Evolutionary conservation across 2,113 vertebrate species (phyloP), one percentile per base, ranked within the genome.

Genomic region (Sphyrna mokarran): DNA sequence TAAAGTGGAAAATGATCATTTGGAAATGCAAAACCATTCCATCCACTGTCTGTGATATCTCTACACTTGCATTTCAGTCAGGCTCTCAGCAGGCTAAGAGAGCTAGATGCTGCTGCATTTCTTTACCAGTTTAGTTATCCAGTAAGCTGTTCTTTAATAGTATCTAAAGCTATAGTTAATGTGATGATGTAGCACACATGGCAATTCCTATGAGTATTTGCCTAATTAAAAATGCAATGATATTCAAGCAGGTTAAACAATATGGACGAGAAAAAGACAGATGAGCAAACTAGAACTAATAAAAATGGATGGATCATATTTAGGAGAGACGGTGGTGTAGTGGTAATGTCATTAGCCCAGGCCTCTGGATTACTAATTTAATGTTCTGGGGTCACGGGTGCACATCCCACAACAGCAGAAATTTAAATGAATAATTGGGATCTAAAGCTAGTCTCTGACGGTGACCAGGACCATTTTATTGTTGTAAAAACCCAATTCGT

Each of bases 21-120:
- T 70, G 68, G 95, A 40, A 58, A 48, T 58, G 14, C 13, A 58
- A 48, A 89, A 48, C 13, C 37, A 43, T 29, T 86, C 37, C 26
- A 66, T 5, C 29, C 58, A 80, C 29, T 4, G 14, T 20, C 33
- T 80, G 78, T 58, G 54, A 83, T 58, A 78, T 40, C 7, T 87
- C 95, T 22, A 54, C 20, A 58, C n/a, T 86, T 26, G 66, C 66
- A 66, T 95, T 87, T 95, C 89, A 87, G 23, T 70, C n/a, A 54
- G 8, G 83, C 33, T 70, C 33, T 48, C 16, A 69, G n/a, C 37
- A 89, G 23, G 29, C 40, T 40, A 86, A 83, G 63, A 33, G 63
- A 85, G 66, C 66, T 69, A 22, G 66, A 83, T 37, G 61, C 16
- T 69, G 23, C 23, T 43, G 26, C 2, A 87, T 40, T 89, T 43